Percentiles rank a stretch among this genome's conserved stretches.
These are phyloP conservation scores for Eolophus roseicapilla DNA, from an alignment of 2,113 vertebrate species.

Conservation along the genomic window DNA sequence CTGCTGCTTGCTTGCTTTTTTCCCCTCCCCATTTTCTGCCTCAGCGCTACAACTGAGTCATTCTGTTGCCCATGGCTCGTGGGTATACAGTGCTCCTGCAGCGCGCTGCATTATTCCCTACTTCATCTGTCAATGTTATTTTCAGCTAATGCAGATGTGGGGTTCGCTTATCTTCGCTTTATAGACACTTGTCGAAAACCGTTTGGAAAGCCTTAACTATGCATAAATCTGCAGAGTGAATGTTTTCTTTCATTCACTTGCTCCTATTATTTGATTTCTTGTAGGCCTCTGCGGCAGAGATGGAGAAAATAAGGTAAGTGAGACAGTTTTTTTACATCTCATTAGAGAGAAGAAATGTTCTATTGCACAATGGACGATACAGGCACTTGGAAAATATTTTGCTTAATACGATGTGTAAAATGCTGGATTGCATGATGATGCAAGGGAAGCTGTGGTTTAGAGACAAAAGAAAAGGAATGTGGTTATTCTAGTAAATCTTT, in stretches of 20 bases:
- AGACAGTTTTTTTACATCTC: slow-evolving; percentile 63
- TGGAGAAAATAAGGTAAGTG: slow-evolving; percentile 88
- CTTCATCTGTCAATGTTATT: slow-evolving; percentile 64
- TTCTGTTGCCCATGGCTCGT: slow-evolving; percentile 68
- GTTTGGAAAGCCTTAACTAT: slow-evolving; percentile 66
- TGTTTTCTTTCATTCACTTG: slow-evolving; percentile 70
- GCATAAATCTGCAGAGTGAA: slow-evolving; percentile 68
- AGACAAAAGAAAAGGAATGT: slow-evolving; percentile 48
- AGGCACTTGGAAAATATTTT: background rate
- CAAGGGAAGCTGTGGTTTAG: slow-evolving; percentile 25
- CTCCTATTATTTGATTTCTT: slow-evolving; percentile 77
- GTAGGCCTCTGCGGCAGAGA: slow-evolving; percentile 84
- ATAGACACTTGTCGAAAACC: slow-evolving; percentile 47
- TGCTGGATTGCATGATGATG: background rate
- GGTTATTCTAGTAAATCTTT: slow-evolving; percentile 16
- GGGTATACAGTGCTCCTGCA: slow-evolving; percentile 69
- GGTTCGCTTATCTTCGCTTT: background rate
- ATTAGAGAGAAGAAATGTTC: slow-evolving; percentile 27
- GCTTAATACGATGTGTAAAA: background rate
- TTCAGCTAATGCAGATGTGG: slow-evolving; percentile 64
- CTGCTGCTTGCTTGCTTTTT: background rate
- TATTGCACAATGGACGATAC: background rate
- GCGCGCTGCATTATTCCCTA: slow-evolving; percentile 65
- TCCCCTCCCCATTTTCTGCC: slow-evolving; percentile 43
- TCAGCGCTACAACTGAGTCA: slow-evolving; percentile 75